Conservation (phyloP, 2,113 vertebrate genomes). For the Oreochromis niloticus region DNA sequence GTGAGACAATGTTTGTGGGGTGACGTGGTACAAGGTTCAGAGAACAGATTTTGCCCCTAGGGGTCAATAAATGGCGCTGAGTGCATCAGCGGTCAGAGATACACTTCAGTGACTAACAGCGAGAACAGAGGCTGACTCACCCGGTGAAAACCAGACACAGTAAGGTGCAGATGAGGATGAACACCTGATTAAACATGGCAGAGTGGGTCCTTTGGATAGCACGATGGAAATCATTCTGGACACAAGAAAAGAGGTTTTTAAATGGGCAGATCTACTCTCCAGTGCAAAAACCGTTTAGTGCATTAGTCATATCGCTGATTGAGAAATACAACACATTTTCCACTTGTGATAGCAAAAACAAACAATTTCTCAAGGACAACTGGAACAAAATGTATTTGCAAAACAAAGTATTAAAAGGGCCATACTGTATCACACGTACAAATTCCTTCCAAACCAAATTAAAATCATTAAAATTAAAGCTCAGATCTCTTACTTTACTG, state of each 20-base stretch:
- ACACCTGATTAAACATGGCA: slow-evolving; percentile 98
- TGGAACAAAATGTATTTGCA: neutral
- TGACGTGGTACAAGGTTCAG: neutral
- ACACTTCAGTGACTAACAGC: neutral
- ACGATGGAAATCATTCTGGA: slow-evolving; percentile 92
- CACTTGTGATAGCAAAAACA: neutral
- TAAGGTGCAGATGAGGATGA: slow-evolving; percentile 97
- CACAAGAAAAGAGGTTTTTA: neutral
- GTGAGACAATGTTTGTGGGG: neutral
- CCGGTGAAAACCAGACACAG: slow-evolving; percentile 95
- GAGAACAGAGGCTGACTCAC: slow-evolving; percentile 67
- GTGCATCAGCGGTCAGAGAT: neutral
- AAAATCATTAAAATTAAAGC: neutral
- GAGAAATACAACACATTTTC: neutral
- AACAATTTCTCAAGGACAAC: neutral
- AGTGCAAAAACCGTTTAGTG: neutral
- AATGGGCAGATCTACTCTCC: neutral
- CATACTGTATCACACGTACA: neutral
- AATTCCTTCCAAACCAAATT: neutral
- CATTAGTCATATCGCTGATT: neutral
- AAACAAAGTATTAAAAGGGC: neutral
- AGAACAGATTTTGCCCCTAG: neutral
- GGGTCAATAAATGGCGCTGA: neutral
- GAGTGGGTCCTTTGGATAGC: slow-evolving; percentile 96
- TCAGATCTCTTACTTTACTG: neutral